These are phyloP conservation scores for Ianthella basta DNA, from an alignment of 37 sponge, comb jelly and placozoan species.

Conservation along the genomic window DNA sequence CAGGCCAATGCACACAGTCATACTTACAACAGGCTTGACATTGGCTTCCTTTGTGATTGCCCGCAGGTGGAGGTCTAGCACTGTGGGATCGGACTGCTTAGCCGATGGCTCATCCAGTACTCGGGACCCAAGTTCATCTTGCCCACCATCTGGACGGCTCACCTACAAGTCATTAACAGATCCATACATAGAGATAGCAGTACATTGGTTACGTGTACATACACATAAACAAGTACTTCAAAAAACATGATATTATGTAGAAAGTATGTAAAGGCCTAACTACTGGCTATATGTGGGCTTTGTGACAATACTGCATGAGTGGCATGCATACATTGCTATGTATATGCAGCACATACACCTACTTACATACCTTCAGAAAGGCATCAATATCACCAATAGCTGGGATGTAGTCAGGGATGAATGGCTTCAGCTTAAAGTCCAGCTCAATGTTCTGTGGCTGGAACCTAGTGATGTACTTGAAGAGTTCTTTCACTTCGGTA, in stretches of 20 bases:
- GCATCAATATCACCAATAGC: slow-evolving; percentile 99
- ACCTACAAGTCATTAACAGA: slow-evolving; percentile 49
- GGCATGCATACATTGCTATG: too few species aligned
- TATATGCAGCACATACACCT: background rate
- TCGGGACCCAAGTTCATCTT: slow-evolving; percentile 76
- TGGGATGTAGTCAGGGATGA: slow-evolving; percentile 97
- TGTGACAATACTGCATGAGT: too few species aligned
- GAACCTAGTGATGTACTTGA: slow-evolving; percentile 88
- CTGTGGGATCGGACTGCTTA: slow-evolving; percentile 95
- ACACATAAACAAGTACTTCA: too few species aligned
- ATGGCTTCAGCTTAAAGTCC: slow-evolving; percentile 91
- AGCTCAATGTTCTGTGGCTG: slow-evolving; percentile 81
- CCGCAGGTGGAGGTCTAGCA: slow-evolving; percentile 93
- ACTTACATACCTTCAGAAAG: slow-evolving; percentile 80
- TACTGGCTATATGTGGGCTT: too few species aligned
- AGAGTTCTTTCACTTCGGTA: slow-evolving; percentile 88
- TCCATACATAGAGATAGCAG: too few species aligned
- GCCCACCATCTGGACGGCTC: slow-evolving; percentile 83
- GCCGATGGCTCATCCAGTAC: slow-evolving; percentile 94
- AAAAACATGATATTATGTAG: too few species aligned
- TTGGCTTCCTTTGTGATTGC: slow-evolving; percentile 87
- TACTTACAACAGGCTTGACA: slow-evolving; percentile 70
- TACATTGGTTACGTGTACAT: too few species aligned
- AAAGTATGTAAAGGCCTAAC: too few species aligned
- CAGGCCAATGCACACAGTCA: background rate